These are phyloP conservation scores for Ctena decussata DNA, from an alignment of 2,888 invertebrate genomes.

Conservation along the genomic window DNA sequence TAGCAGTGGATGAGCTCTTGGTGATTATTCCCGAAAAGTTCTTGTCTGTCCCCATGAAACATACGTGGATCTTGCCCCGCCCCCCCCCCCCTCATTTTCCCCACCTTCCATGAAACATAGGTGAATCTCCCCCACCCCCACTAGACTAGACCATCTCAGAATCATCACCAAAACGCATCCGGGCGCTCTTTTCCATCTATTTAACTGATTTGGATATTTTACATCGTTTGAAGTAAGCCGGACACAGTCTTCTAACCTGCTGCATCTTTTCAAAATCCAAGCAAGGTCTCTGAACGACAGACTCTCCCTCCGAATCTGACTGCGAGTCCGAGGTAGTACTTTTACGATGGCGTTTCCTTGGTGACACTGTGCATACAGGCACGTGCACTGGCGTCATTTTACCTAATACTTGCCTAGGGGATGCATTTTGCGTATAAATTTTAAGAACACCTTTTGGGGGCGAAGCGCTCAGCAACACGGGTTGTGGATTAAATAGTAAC, in stretches of 20 bases:
- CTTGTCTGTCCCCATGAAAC: too few relatives aligned
- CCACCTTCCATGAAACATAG: too few relatives aligned
- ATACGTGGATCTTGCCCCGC: too few relatives aligned
- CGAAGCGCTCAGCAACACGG: slow-evolving; percentile 96
- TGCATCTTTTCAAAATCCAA: slow-evolving; percentile 99
- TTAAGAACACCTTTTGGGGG: slow-evolving; percentile 96
- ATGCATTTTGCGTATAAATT: slow-evolving; percentile 88
- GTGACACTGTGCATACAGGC: slow-evolving; percentile 88
- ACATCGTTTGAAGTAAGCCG: neutral
- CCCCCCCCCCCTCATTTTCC: too few relatives aligned
- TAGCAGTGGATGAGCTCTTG: too few relatives aligned
- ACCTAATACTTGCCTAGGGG: slow-evolving; percentile 88
- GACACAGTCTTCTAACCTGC: slow-evolving; percentile 70
- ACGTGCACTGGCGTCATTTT: slow-evolving; percentile 80
- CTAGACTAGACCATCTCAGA: too few relatives aligned
- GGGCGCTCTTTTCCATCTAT: too few relatives aligned
- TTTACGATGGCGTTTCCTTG: slow-evolving; percentile 89
- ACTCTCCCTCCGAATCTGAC: slow-evolving; percentile 65
- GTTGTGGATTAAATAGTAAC: slow-evolving; percentile 89
- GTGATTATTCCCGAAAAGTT: too few relatives aligned
- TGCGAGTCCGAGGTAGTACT: slow-evolving; percentile 87
- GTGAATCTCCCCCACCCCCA: too few relatives aligned
- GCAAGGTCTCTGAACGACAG: slow-evolving; percentile 92
- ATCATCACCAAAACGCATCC: too few relatives aligned
- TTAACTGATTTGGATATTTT: neutral